phyloP scores from a whole-genome alignment of 2,797 vertebrate species.

The Acanthiza pusilla region DNA sequence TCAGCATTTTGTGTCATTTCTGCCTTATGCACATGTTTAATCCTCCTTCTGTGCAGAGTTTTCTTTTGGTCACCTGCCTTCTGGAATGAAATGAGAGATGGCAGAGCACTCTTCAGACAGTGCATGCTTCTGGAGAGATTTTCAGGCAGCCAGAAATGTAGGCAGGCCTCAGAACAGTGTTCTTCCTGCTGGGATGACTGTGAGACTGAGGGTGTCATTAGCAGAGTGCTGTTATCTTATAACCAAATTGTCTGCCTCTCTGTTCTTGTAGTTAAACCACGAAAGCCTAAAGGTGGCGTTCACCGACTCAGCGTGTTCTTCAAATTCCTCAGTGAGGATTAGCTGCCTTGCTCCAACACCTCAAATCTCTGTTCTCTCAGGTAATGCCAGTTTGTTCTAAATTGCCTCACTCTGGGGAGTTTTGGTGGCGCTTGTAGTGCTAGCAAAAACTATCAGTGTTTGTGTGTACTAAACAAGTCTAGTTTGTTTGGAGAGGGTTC shows the following conservation, averaged over 20 bases:
- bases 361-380: slow-evolving; percentile 54
- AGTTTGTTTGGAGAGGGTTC: background rate
- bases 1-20: background rate
- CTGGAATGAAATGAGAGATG: background rate
- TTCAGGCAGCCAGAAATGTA: background rate
- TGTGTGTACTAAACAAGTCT: background rate
- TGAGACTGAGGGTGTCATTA: background rate
- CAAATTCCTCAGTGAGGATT: slow-evolving; percentile 8
- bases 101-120: background rate
- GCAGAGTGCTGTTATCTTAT: background rate
- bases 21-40: background rate
- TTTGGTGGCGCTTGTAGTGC: background rate
- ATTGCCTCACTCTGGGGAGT: background rate
- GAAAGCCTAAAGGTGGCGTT: slow-evolving; percentile 22
- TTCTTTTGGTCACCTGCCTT: background rate
- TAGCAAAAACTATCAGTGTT: background rate
- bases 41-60: background rate
- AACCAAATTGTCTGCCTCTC: background rate
- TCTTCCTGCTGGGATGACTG: background rate
- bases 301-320: background rate
- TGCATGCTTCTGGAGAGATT: background rate
- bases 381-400: slow-evolving; percentile 8
- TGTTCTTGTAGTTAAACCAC: slow-evolving; percentile 27
- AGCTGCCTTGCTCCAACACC: slow-evolving; percentile 45
- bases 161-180: background rate